Percentiles rank a stretch among this genome's conserved stretches.
These are phyloP conservation scores for Heliconius ismenius DNA, from an alignment of 2,888 invertebrate species.

Conservation along the genomic window DNA sequence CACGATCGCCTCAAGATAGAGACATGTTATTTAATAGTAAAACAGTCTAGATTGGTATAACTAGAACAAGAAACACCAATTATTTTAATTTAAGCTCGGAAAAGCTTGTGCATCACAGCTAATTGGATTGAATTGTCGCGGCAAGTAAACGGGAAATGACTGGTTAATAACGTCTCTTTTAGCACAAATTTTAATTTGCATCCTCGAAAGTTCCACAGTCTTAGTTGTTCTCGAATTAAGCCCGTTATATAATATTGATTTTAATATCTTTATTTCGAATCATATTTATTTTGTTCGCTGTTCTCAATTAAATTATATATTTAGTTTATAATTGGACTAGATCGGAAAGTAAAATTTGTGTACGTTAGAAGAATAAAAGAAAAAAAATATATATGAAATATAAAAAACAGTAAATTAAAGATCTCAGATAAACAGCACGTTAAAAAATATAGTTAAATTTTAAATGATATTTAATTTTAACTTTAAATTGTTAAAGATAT, in stretches of 20 bases:
- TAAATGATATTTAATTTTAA: neutral
- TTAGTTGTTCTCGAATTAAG: slow-evolving; percentile 11
- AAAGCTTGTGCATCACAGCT: slow-evolving; percentile 7
- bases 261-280: neutral
- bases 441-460: neutral
- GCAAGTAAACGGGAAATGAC: slow-evolving; percentile 23
- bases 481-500: too few relatives aligned
- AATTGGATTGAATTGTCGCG: slow-evolving; percentile 22
- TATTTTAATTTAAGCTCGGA: slow-evolving; percentile 16
- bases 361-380: neutral
- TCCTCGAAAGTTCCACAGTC: neutral
- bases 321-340: neutral
- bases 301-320: neutral
- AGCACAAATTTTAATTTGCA: slow-evolving; percentile 14
- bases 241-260: neutral
- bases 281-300: neutral
- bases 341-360: neutral
- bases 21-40: neutral
- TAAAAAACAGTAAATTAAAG: neutral
- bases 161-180: slow-evolving; percentile 18
- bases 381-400: neutral
- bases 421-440: neutral
- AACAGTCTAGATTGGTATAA: slow-evolving; percentile 6
- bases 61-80: neutral
- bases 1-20: neutral